Base-by-base conservation (phyloP, 1,140 invertebrate genomes). In the Lordiphosa stackelbergi region DNA sequence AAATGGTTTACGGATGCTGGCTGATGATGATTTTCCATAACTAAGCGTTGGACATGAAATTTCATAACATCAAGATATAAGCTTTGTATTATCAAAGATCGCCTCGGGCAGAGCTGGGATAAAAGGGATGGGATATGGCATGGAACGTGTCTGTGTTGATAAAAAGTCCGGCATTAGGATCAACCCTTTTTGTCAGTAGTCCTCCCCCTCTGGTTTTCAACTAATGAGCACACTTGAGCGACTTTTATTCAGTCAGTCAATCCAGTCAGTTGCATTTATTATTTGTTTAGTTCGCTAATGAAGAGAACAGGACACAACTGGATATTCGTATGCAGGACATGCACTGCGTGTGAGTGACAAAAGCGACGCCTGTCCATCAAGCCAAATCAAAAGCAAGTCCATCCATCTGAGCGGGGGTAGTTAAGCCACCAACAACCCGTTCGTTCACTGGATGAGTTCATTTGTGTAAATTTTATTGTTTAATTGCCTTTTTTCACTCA, bases 191-290 rank as follows among this genome's bases (percentile, higher is more conserved):
- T 22, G 8, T 10, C 16, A 43, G 16, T 4, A 38, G 45, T 16
- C 10, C 36, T 28, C 36, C 28, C 40, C 13, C 9, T 45, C 13
- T 52, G 55, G 35, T 16, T 43, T 36, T 37, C 53, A 54, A 71
- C 73, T 84, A 83, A 83, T 84, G 77, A 77, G 77, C 78, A 66
- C 77, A 83, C 77, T 83, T 84, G 73, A 83, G 54, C 69, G 70
- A 66, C 53, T 79, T 66, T 59, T 28, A 40, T 53, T 49, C 34
- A 49, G 16, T 31, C 47, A 49, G 40, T 13, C 22, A 56, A 41
- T 58, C 71, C 22, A 56, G 47, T 58, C 71, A 71, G 73, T 71
- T 63, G 72, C 68, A 56, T 58, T 70, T 49, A 66, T 83, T 66
- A 69, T 65, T 73, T 61, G 53, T 66, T 60, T 61, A 56, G 58